Base-by-base conservation (phyloP, 2,113 vertebrate genomes). In the Dendrocopos noguchii region DNA sequence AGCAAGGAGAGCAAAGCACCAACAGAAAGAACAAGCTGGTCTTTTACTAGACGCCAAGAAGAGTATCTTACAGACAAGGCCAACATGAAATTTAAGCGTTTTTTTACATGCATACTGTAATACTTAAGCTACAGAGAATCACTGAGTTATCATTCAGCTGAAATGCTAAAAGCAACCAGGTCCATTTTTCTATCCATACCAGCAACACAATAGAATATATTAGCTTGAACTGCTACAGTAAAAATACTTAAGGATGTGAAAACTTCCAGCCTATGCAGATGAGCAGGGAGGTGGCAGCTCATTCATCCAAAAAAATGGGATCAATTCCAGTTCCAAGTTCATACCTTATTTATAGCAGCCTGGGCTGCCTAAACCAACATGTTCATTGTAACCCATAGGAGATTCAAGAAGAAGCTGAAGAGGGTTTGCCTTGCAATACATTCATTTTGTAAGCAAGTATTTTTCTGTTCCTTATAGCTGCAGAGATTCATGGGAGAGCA, bases 311-410 rank as follows among this genome's bases (percentile, higher is more conserved):
- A 80, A 77, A 90, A 86, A 74, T 27, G 14, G 15, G 77, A 93
- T 92, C 52, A 60, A 75, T 93, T 93, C 60, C 73, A 90, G 83
- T 88, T 82, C 84, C 57, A 88, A 73, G 19, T 88, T 96, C 87
- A 91, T 88, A 55, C 19, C 36, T 93, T 91, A 95, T 93, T 87
- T 80, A 94, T 80, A 86, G 80, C 50, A 88, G 90, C 28, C 64
- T 78, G 2, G 15, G 19, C 73, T 84, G 44, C 61, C 70, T 83
- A 86, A 94, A 71, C 61, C 33, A 90, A 90, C 39, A 47, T 53
- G 65, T 71, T 91, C 4, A 64, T 44, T 44, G 42, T 44, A 44
- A 44, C 15, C 42, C 42, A 44, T 44, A 44, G 42, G 42, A 44
- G 42, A 44, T 44, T 44, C 42, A 44, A 44, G 42, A 44, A 15